Evolutionary conservation across 2,113 vertebrate species (phyloP), one percentile per base, ranked within the genome.

Genomic region (Chaetodon trifascialis): DNA sequence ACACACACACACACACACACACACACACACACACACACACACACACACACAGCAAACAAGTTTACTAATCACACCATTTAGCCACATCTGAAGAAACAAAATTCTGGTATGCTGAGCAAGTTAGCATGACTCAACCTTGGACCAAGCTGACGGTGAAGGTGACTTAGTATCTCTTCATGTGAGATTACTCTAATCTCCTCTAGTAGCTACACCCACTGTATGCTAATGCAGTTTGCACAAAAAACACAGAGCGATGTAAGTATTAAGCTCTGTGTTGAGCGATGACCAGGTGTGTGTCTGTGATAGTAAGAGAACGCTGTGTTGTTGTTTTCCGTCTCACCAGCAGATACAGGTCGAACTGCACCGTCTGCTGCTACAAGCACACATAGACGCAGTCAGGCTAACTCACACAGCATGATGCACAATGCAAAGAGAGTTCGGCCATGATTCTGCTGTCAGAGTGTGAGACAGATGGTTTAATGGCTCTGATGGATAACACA

Each of bases 381-480:
- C 54, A 59, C 11, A 21, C 30, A 55, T 30, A 63, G 3, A 75
- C 0, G 2, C 8, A 70, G 19, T 11, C 25, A 60, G n/a, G 36
- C 46, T 46, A 54, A 60, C 46, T 73, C 23, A 0, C 5, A 34
- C 38, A 75, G 11, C 47, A 25, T 55, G 56, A 44, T 16, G 54
- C 21, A 36, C 36, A 75, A 44, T 59, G 46, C 67, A 86, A 56
- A 67, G 49, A 51, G 19, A 77, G 21, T 19, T 36, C 4, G 36
- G 64, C 44, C 82, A 71, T 70, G 76, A 76, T 81, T 86, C 71
- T 79, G 73, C 80, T 55, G 75, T 76, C 79, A 62, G 70, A 84
- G 69, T 76, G 76, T 56, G 76, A 89, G 79, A 90, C 86, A 91
- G 90, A 89, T 90, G 88, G 86, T 73, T 86, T 79, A 85, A 92